Conservation (phyloP, 2,797 vertebrate genomes). For the Pterois miles region DNA sequence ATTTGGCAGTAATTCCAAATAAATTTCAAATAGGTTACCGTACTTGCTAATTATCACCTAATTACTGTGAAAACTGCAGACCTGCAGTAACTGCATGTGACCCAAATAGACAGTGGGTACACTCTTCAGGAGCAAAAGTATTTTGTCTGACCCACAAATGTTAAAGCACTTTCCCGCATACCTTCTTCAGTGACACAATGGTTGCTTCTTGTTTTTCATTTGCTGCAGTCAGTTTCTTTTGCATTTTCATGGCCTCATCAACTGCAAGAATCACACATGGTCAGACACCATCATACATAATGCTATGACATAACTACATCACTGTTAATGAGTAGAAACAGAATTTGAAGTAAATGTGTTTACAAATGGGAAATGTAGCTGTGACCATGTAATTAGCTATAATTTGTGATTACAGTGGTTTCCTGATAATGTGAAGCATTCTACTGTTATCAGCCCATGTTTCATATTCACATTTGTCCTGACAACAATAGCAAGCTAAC, state of each 20-base stretch:
- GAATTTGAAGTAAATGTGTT: slow-evolving; percentile 43
- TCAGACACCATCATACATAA: not conserved
- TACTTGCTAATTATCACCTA: no score
- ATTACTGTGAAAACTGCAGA: no score
- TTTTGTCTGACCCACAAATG: not conserved
- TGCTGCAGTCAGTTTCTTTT: slow-evolving; percentile 85
- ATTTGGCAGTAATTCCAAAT: no score
- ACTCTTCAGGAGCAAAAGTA: not conserved
- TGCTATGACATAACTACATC: not conserved
- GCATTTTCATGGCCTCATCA: slow-evolving; percentile 88
- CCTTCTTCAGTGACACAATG: slow-evolving; percentile 87
- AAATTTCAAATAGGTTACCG: no score
- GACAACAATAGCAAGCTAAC: not conserved
- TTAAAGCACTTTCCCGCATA: slow-evolving; percentile 48
- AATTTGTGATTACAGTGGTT: slow-evolving; percentile 25
- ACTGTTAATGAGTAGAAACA: not conserved
- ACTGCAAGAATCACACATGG: slow-evolving; percentile 75
- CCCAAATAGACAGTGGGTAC: not conserved
- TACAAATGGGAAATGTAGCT: slow-evolving; percentile 42
- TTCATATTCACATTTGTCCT: not conserved
- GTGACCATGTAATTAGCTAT: slow-evolving; percentile 1
- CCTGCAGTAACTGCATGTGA: no score
- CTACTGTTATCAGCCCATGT: not conserved
- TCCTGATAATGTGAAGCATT: slow-evolving; percentile 28
- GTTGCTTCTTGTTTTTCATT: slow-evolving; percentile 87